Evolutionary conservation across 2,113 vertebrate genomes (phyloP), one percentile per base, ranked within the genome.

Genomic region (Odobenus rosmarus): DNA sequence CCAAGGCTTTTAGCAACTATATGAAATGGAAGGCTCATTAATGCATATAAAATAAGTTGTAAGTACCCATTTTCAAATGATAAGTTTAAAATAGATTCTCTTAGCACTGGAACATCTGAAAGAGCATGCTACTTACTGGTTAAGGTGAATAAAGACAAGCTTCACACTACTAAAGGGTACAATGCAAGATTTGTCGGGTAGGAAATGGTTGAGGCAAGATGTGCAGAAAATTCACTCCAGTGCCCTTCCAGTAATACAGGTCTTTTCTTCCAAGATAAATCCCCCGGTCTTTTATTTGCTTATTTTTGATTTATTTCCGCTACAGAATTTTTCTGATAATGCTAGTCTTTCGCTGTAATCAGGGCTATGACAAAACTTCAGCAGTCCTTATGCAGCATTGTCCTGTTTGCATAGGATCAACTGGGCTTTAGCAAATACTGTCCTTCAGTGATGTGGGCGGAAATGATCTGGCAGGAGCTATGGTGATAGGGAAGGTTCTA

Each of bases 51-150:
- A 93, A 61, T 91, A 93, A 91, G 6, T 92, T 88, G 3, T 69
- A 82, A 84, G 79, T 84, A 19, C 15, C 31, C 28, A 62, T 94
- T 90, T 93, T 80, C 31, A 87, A 57, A 13, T 62, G 36, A 15
- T 80, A 53, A 23, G 8, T 93, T 95, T 96, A 87, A 74, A 64
- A n/a, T 23, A 80, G 21, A 72, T 64, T 39, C 51, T 89, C 26
- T 80, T 77, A 61, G 23, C 13, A 61, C 1, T 19, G 39, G 23
- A 42, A 72, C 5, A 71, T 39, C 36, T 46, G 36, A 36, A 33
- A 67, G 24, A 74, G 5, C 18, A 19, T 16, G 24, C 4, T 53
- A 26, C 28, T 36, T 64, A 23, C 15, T 33, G 8, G 28, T n/a
- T 59, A 51, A 74, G 28, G 28, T 31, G 51, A 88, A 14, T 23